Conservation (phyloP, 2,113 vertebrate species). For the Megaceryle torquata region DNA sequence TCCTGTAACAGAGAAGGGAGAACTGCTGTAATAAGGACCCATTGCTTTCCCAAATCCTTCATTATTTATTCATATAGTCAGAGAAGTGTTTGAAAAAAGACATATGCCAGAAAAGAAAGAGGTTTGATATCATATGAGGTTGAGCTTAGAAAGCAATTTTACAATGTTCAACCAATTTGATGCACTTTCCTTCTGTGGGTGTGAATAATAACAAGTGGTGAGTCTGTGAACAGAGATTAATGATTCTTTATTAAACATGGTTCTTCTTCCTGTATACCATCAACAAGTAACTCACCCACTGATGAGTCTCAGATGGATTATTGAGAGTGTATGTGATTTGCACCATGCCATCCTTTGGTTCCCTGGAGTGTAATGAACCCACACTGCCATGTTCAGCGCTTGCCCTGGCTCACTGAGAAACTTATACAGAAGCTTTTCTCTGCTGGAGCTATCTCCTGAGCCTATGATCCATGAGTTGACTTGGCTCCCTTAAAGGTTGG, state of each 20-base stretch:
- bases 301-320: neutral
- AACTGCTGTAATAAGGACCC: neutral
- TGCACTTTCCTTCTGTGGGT: neutral
- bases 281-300: neutral
- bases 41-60: neutral
- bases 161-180: neutral
- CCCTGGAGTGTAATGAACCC: neutral
- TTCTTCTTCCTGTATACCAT: neutral
- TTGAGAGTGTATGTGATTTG: accelerated
- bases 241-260: neutral
- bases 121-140: neutral
- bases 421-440: neutral
- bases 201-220: neutral
- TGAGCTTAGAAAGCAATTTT: neutral
- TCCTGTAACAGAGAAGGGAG: constrained; percentile 75
- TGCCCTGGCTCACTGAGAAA: neutral
- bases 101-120: neutral
- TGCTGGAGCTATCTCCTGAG: neutral
- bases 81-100: neutral
- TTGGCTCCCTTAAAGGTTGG: neutral
- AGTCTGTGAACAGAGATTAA: neutral
- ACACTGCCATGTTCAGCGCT: accelerated
- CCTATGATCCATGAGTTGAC: neutral
- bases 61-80: neutral
- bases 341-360: neutral